A percentile compares a stretch with the other conserved stretches of the same genome.
phyloP scores from a whole-genome alignment of 2,888 invertebrate species.

The Erannis defoliaria region DNA sequence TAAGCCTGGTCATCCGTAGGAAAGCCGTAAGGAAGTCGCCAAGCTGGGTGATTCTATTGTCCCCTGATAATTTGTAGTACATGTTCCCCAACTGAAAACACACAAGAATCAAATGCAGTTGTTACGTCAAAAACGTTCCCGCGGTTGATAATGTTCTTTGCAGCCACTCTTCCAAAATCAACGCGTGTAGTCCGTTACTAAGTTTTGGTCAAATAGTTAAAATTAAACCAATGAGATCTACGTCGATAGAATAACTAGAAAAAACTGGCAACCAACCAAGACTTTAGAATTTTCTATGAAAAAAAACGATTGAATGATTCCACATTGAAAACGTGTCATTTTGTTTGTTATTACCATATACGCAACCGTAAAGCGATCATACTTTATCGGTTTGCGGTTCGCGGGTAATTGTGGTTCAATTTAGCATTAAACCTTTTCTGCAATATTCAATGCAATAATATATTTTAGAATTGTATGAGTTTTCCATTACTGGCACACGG shows the following conservation, averaged over 20 bases:
- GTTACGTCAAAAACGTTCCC: too few species aligned
- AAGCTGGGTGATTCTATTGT: conserved; percentile 72
- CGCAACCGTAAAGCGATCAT: neutral
- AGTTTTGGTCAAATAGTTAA: too few species aligned
- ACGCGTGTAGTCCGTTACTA: too few species aligned
- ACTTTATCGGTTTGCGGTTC: neutral
- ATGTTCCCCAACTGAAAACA: conserved; percentile 73
- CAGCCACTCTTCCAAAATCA: too few species aligned
- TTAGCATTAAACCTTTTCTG: neutral
- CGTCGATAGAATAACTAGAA: neutral
- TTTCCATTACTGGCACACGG: too few species aligned
- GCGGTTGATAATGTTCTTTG: too few species aligned
- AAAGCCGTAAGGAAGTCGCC: conserved; percentile 75
- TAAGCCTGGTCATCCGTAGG: conserved; percentile 71
- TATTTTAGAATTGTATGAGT: too few species aligned
- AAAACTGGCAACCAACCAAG: neutral
- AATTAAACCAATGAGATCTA: too few species aligned
- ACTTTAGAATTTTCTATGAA: neutral
- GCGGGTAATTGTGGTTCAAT: neutral
- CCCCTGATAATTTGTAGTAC: conserved; percentile 81
- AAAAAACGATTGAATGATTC: neutral
- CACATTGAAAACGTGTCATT: neutral
- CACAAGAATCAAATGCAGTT: neutral
- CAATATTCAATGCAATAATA: neutral
- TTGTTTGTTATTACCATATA: conserved; percentile 4